phyloP scores from a whole-genome alignment of 1,140 invertebrate species.

The Brachionus manjavacas region DNA sequence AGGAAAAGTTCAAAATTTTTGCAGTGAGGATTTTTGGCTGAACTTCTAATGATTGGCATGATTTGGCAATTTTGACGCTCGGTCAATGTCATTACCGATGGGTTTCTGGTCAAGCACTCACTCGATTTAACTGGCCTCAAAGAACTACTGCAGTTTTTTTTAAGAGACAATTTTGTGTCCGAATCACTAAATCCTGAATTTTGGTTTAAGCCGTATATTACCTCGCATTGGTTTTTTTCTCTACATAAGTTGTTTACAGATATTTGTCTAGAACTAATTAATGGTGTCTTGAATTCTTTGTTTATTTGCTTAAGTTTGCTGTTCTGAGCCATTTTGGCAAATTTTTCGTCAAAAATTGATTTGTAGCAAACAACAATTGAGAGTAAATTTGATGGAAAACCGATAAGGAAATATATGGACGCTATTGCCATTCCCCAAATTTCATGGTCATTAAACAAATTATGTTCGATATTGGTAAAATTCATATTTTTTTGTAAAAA shows the following conservation, averaged over 20 bases:
- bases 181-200: neutral
- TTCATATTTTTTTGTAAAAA: neutral
- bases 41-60: neutral
- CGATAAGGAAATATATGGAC: conserved; percentile 19
- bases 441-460: conserved; percentile 34
- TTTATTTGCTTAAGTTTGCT: neutral
- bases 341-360: conserved; percentile 17
- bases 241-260: neutral
- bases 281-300: conserved; percentile 15
- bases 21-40: conserved; percentile 31
- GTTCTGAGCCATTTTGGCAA: neutral
- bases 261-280: neutral
- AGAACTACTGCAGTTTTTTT: neutral
- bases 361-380: conserved; percentile 23
- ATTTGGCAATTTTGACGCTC: neutral
- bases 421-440: conserved; percentile 4
- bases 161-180: neutral
- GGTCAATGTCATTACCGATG: neutral
- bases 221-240: neutral
- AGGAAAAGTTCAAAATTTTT: conserved; percentile 20
- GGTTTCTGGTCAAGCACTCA: neutral
- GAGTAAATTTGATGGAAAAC: conserved; percentile 37
- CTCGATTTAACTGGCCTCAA: neutral
- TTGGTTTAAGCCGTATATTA: neutral
- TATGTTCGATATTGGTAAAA: neutral